These are phyloP conservation scores for Eubasilissa splendida DNA, from an alignment of 2,888 invertebrate species.

Conservation along the genomic window DNA sequence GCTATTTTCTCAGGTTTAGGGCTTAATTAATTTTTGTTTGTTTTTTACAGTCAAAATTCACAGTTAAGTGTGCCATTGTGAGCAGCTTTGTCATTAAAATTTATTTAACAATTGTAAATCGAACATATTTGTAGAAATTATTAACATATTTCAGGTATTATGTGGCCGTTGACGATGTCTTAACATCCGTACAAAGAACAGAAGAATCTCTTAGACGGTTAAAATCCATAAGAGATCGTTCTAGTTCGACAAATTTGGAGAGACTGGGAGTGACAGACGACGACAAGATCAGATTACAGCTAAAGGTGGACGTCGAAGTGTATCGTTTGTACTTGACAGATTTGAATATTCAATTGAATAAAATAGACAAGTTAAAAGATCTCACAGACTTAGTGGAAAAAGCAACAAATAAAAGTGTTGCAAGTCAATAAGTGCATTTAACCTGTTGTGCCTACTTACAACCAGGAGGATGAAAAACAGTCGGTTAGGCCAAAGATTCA, in stretches of 20 bases:
- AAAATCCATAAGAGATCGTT: constrained; percentile 84
- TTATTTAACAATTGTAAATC: neutral
- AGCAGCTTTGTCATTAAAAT: too few species aligned
- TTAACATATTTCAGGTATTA: constrained; percentile 72
- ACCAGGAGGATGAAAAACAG: neutral
- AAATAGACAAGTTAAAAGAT: constrained; percentile 75
- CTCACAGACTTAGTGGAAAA: constrained; percentile 77
- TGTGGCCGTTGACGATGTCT: constrained; percentile 86
- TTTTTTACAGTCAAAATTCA: too few species aligned
- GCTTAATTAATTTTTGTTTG: too few species aligned
- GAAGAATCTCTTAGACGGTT: constrained; percentile 94
- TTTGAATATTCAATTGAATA: constrained; percentile 72
- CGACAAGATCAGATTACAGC: constrained; percentile 93
- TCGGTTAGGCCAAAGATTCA: constrained; percentile 46
- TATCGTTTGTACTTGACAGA: constrained; percentile 78
- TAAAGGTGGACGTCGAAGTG: constrained; percentile 87
- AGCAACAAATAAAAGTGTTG: constrained; percentile 65
- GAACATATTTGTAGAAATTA: neutral
- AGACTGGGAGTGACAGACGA: constrained; percentile 85
- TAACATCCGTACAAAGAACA: constrained; percentile 94
- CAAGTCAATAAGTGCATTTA: constrained; percentile 55
- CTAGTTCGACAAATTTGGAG: constrained; percentile 68
- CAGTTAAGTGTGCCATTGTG: too few species aligned
- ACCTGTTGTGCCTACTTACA: constrained; percentile 52
- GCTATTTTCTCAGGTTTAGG: too few species aligned